phyloP scores from a whole-genome alignment of 2,888 invertebrate genomes.

The Cephus pygmeus region DNA sequence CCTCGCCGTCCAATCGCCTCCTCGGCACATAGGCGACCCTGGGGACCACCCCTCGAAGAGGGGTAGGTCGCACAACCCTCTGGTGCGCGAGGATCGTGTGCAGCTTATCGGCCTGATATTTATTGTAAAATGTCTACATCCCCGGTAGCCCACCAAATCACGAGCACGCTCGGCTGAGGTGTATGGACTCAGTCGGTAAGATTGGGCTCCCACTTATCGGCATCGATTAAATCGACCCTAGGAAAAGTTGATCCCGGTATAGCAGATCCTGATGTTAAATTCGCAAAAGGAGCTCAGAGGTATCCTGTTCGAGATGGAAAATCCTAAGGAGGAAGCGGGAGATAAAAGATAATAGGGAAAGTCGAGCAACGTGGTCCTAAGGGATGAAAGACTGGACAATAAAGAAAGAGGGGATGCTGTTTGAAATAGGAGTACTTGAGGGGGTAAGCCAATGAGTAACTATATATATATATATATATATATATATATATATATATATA shows the following conservation, averaged over 20 bases:
- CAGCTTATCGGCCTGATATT: conserved; percentile 59
- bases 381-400: neutral
- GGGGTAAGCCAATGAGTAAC: too few relatives aligned
- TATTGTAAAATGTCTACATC: conserved; percentile 57
- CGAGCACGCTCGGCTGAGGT: conserved; percentile 28
- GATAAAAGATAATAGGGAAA: neutral
- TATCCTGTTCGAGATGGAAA: neutral
- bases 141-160: conserved; percentile 23
- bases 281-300: neutral
- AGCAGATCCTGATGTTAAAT: neutral
- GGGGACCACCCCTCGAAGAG: conserved; percentile 9
- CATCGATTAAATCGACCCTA: neutral
- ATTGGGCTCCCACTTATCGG: conserved; percentile 29
- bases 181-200: neutral
- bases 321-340: neutral
- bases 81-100: conserved; percentile 42
- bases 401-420: neutral
- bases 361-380: neutral
- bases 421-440: too few relatives aligned
- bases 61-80: neutral
- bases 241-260: neutral
- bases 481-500: too few relatives aligned
- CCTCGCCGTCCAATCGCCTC: neutral
- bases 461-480: too few relatives aligned
- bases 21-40: neutral